Conservation (phyloP, 2,888 invertebrate genomes). For the Octodonta nipae region DNA sequence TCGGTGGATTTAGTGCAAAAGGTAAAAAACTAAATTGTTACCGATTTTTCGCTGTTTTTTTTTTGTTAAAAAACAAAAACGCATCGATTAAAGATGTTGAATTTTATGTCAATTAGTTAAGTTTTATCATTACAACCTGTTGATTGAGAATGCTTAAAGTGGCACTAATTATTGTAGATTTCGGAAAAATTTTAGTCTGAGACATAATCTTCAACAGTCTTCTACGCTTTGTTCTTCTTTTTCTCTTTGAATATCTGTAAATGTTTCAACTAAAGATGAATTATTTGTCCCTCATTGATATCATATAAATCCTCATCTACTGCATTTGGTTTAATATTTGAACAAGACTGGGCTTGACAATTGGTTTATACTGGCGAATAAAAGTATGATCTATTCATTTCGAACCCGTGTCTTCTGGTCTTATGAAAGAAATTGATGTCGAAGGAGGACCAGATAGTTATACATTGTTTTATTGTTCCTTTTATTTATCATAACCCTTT, state of each 20-base stretch:
- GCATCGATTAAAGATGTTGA: too few relatives aligned
- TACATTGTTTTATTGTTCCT: constrained; percentile 14
- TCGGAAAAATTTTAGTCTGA: constrained; percentile 4
- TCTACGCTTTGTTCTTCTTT: constrained; percentile 2
- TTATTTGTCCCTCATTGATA: constrained; percentile 2
- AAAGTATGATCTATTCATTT: constrained; percentile 5
- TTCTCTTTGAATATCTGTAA: constrained; percentile 1
- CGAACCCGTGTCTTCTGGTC: constrained; percentile 5
- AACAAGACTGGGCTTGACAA: constrained; percentile 7
- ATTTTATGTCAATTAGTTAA: too few relatives aligned
- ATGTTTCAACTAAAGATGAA: not conserved
- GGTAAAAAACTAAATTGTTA: too few relatives aligned
- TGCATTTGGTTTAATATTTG: constrained; percentile 6
- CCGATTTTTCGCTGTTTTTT: too few relatives aligned
- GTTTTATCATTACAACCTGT: too few relatives aligned
- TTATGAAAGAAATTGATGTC: constrained; percentile 4
- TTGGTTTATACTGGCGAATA: constrained; percentile 5
- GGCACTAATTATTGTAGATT: constrained; percentile 3
- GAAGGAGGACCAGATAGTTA: constrained; percentile 15
- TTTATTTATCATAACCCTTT: constrained; percentile 16
- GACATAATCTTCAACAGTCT: not conserved
- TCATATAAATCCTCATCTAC: constrained; percentile 5
- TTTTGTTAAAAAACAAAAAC: too few relatives aligned
- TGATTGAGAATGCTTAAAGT: constrained; percentile 2
- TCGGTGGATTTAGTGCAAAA: too few relatives aligned